Evolutionary conservation across 2,888 invertebrate genomes (phyloP), one percentile per base, ranked within the genome.

Genomic region (Seira sanloemensis): DNA sequence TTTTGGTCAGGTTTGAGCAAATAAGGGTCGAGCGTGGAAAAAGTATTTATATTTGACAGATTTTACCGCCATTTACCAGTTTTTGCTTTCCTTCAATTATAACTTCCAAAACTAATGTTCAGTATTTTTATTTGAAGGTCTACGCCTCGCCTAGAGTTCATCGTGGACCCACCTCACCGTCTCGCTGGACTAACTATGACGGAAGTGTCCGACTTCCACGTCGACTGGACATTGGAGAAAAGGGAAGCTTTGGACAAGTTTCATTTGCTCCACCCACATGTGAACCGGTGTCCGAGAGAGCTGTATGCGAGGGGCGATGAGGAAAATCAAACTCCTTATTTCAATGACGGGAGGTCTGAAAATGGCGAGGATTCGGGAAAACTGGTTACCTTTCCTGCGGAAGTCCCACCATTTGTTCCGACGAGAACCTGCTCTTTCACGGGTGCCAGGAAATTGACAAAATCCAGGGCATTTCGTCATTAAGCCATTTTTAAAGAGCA

Each of bases 131-230:
- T n/a, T n/a, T n/a, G n/a, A n/a, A 62, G 62, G 62, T 62, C 23
- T 2, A 19, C 7, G 7, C 2, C 2, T 4, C 5, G 2, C 2
- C 21, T 75, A 12, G 76, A 81, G 37, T 81, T 24, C 50, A 18
- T 81, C 1, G 75, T 76, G 16, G 50, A 65, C 25, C 25, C 75
- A 5, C 69, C 65, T 16, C 18, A 21, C 1, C 18, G 25, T 19
- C 27, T 62, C 0, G 25, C n/a, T 1, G 83, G 83, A 19, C 5
- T 68, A 1, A 78, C 54, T 1, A 37, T 83, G 0, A 72, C 18
- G 2, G 50, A 78, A 25, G 74, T 83, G 0, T 83, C 83, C 0
- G 69, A 83, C 24, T 68, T 68, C 27, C 27, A 67, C n/a, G 78
- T 83, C 4, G 27, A 83, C 18, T 83, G 83, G 83, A 69, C 27